These are phyloP conservation scores for Pteria penguin DNA, from an alignment of 2,888 invertebrate genomes.

Conservation along the genomic window DNA sequence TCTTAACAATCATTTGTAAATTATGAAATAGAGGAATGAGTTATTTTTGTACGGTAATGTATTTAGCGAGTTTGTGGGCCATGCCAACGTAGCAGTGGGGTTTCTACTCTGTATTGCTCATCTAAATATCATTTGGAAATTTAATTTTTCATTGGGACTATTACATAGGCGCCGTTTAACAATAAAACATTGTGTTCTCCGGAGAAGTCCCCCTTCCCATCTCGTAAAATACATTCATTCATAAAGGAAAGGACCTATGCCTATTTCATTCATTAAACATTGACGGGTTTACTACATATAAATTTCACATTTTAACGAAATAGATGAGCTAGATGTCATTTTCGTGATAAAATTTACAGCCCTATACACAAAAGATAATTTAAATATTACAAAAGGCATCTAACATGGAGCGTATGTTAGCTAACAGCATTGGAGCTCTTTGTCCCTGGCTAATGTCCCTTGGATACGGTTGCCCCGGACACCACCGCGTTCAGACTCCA, in stretches of 20 bases:
- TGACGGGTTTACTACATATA: conserved; percentile 9
- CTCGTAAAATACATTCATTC: conserved; percentile 8
- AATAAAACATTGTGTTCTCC: conserved; percentile 5
- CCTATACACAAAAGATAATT: conserved; percentile 22
- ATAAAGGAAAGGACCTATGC: background rate
- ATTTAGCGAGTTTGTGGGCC: too few species aligned
- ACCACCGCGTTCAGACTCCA: conserved; percentile 13
- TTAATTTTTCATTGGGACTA: background rate
- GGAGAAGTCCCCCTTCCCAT: background rate
- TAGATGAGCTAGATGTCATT: conserved; percentile 23
- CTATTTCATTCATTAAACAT: conserved; percentile 7
- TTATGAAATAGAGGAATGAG: too few species aligned
- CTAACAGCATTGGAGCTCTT: background rate
- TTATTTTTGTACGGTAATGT: too few species aligned
- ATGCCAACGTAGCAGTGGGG: too few species aligned
- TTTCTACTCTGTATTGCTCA: too few species aligned
- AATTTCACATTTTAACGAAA: conserved; percentile 2
- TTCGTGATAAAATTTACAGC: conserved; percentile 17
- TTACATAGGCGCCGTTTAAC: background rate
- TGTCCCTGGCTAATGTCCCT: background rate
- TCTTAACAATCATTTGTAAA: too few species aligned
- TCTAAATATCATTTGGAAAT: too few species aligned
- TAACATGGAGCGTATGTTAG: background rate
- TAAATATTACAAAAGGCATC: background rate
- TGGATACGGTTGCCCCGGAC: conserved; percentile 14